Base-by-base conservation (phyloP, 2,113 vertebrate genomes). In the Phalacrocorax pelagicus region DNA sequence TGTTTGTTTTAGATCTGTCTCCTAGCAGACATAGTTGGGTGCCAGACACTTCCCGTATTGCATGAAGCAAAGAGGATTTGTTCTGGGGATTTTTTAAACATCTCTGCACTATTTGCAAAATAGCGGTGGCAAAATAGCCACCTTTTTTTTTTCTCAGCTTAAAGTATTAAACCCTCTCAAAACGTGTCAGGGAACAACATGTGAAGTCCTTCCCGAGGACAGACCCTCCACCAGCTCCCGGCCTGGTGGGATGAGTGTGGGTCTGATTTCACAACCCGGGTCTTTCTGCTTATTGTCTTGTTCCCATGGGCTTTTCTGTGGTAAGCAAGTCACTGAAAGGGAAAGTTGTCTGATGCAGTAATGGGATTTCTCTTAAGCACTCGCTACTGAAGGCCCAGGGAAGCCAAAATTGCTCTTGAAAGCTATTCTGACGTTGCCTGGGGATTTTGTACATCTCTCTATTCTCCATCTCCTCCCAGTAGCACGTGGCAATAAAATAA, bases 211-310 rank as follows among this genome's bases (percentile, higher is more conserved):
- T 73, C 47, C 42, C 2, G 2, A 78, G 51, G 12, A 86, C 2
- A 4, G 51, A 81, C 32, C 34, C 40, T 66, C 32, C 66, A 27
- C 34, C 34, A 30, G 36, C 36, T 86, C 81, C 46, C 6, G 0
- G 52, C 40, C n/a, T 2, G 1, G 6, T 0, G 0, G 18, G 27
- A 36, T 26, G 47, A 87, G 20, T 0, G 0, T 7, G 9, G n/a
- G 20, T 44, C 14, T 0, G 7, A 54, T 95, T 96, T 82, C 59
- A 22, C 85, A 93, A 77, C 80, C 47, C 0, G 1, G 29, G 47
- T 16, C 22, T 93, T 94, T 94, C 72, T 88, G 63, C 75, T 78
- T 38, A 9, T 59, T 1, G 0, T 78, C 78, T 59, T 19, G 24
- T 79, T 96, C 86, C 82, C 82, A 21, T 92, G 90, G 92, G 92